Evolutionary conservation across 1,140 invertebrate species (phyloP), one percentile per base, ranked within the genome.

Genomic region (Neodiprion pinetum): DNA sequence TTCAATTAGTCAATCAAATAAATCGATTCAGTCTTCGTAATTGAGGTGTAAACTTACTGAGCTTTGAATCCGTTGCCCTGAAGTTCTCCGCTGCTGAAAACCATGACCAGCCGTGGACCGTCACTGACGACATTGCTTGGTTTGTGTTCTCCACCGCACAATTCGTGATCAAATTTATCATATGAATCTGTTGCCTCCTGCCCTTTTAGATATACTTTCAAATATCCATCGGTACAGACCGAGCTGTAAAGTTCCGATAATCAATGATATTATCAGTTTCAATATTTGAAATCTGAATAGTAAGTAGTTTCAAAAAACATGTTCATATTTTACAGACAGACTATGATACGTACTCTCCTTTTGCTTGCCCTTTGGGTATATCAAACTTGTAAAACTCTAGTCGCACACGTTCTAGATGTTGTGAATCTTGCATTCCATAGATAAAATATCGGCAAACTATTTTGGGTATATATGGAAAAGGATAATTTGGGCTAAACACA

Each of bases 371-470:
- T 87, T 94, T 95, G 14, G 96, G 95, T 90, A 99, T 97, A 84
- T 96, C 94, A 89, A 99, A 98, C 83, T 92, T 92, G 68, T 92
- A 90, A 88, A 99, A 98, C 80, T 95, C 93, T 69, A 99, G 89
- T 75, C 93, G 91, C 72, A 98, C 97, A 87, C 96, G 93, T 88
- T 99, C 97, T 82, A 99, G 91, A 90, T 98, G 94, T 86, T 98
- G 96, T 72, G 94, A 93, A 89, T 98, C 97, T 90, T 98, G 96
- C 91, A 98, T 94, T 77, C 97, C 97, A 89, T 99, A 98, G 85
- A 99, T 95, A 92, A 97, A 98, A 91, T 99, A 99, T 88, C 95
- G 94, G 91, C 98, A 99, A 76, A 97, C 96, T 84, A 97, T 94
- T 91, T 98, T 98, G 78, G 94, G 94, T 87, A 97, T 95, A 90